Percentiles rank a stretch among this genome's conserved stretches.
Conservation (phyloP, 2,113 vertebrate species). For the Equus przewalskii region DNA sequence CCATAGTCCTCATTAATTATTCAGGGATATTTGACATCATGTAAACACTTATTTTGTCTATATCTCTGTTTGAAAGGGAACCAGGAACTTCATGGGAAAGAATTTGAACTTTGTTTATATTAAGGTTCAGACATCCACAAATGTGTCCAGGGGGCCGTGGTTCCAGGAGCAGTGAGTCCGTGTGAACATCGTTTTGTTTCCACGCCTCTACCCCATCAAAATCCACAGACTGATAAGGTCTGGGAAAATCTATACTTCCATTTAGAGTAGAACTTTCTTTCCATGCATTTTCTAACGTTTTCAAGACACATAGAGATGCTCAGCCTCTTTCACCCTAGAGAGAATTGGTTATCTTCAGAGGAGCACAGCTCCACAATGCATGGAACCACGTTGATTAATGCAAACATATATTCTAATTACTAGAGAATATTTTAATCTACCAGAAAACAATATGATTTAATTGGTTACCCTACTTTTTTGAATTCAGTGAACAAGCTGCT, state of each 20-base stretch:
- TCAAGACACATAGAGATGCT: neutral
- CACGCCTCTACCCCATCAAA: neutral
- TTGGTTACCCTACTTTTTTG: neutral
- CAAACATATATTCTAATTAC: neutral
- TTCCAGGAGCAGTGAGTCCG: neutral
- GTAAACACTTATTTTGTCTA: neutral
- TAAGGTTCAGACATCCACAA: neutral
- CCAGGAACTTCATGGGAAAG: neutral
- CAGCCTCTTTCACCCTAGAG: neutral
- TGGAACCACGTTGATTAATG: neutral
- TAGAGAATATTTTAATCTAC: neutral
- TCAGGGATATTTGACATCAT: neutral
- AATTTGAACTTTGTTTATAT: neutral
- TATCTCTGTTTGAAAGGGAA: neutral
- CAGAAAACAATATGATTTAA: neutral
- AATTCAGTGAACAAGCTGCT: neutral
- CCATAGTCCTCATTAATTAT: neutral
- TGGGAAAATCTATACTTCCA: neutral
- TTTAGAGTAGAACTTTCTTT: neutral
- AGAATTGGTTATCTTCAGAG: neutral
- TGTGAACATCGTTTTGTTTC: neutral
- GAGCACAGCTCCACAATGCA: neutral
- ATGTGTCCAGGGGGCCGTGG: neutral
- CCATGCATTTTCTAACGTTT: neutral
- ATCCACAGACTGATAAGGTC: neutral